phyloP scores from a whole-genome alignment of 1,140 invertebrate genomes.

The Camponotus vicinus region DNA sequence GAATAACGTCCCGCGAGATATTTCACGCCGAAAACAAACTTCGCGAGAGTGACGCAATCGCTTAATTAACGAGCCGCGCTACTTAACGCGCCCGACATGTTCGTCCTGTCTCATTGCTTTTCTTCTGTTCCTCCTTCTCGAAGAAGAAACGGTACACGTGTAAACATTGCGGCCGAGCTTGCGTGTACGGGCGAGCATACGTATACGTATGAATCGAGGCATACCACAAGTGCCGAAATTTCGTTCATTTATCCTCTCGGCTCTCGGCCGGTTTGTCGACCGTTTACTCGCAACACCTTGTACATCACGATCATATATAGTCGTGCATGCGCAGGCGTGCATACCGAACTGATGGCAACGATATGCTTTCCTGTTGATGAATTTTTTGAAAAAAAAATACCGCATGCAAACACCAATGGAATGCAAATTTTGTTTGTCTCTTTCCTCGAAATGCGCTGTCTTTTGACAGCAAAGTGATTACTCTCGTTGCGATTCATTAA shows the following conservation, averaged over 20 bases:
- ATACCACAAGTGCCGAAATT: constrained; percentile 72
- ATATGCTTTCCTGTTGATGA: constrained; percentile 52
- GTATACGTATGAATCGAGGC: constrained; percentile 67
- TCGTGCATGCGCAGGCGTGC: neutral
- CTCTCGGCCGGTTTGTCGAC: constrained; percentile 65
- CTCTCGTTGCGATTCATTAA: constrained; percentile 76
- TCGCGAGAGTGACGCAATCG: constrained; percentile 62
- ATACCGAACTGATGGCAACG: constrained; percentile 2
- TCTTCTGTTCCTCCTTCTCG: neutral
- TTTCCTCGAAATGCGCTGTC: constrained; percentile 15
- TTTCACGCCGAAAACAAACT: constrained; percentile 65
- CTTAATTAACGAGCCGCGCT: constrained; percentile 65
- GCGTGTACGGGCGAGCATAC: constrained; percentile 55
- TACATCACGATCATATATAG: constrained; percentile 48
- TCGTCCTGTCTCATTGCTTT: constrained; percentile 24
- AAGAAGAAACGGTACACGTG: constrained; percentile 47
- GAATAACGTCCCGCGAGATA: constrained; percentile 35
- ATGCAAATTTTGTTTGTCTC: constrained; percentile 58
- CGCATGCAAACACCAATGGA: constrained; percentile 45
- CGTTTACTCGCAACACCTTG: constrained; percentile 71
- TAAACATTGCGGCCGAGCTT: constrained; percentile 60
- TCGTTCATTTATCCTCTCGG: constrained; percentile 73
- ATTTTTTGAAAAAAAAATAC: constrained; percentile 38
- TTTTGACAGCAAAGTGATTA: constrained; percentile 45
- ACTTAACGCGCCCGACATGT: constrained; percentile 46